These are phyloP conservation scores for Cancer borealis DNA, from an alignment of 2,888 invertebrate genomes.

Conservation along the genomic window DNA sequence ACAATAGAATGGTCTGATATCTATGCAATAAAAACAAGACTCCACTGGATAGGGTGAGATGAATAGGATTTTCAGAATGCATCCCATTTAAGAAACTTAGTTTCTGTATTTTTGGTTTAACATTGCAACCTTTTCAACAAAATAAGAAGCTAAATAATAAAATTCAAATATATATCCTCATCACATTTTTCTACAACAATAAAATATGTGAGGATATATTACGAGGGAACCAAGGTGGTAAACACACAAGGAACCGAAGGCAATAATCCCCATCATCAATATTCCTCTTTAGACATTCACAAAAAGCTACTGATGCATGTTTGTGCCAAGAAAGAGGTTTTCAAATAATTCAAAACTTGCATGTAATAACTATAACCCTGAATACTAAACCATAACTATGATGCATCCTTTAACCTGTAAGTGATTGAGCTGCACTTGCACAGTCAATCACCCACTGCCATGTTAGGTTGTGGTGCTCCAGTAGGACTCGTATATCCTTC, in stretches of 20 bases:
- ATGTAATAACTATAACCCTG: not conserved
- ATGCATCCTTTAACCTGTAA: not conserved
- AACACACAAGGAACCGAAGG: conserved; percentile 48
- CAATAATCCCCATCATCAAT: not conserved
- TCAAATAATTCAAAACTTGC: not conserved
- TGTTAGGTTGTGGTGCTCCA: too few relatives aligned
- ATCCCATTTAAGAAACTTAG: too few relatives aligned
- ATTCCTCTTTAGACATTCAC: conserved; percentile 42
- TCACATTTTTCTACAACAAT: not conserved
- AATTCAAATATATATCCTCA: not conserved
- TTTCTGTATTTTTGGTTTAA: too few relatives aligned
- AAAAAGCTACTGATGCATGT: conserved; percentile 37
- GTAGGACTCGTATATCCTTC: too few relatives aligned
- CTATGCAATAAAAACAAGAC: too few relatives aligned
- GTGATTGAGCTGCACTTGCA: not conserved
- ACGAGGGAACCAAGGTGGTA: conserved; percentile 14
- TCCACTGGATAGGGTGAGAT: too few relatives aligned
- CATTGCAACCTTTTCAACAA: not conserved
- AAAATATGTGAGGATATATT: not conserved
- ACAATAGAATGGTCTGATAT: too few relatives aligned
- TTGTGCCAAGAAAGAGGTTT: conserved; percentile 51
- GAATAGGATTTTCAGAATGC: too few relatives aligned
- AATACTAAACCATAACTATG: not conserved
- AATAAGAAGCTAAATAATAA: not conserved
- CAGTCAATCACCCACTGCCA: not conserved